These are phyloP conservation scores for Sandelia bainsii DNA, from an alignment of 2,797 vertebrate genomes.

Conservation along the genomic window DNA sequence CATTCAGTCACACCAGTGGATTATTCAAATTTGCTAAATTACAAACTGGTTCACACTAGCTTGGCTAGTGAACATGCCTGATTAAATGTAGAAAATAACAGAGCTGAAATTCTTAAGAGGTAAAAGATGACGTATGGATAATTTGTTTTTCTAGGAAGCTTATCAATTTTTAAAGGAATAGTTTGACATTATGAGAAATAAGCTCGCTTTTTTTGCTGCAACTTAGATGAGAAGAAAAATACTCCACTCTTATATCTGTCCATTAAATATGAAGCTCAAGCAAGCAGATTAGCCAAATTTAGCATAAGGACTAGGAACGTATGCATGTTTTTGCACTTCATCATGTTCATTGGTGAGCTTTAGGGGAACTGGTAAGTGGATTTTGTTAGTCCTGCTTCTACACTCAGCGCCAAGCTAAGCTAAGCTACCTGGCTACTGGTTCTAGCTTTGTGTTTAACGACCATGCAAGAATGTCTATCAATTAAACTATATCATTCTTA, in stretches of 20 bases:
- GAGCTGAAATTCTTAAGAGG: not conserved
- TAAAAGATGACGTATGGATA: not conserved
- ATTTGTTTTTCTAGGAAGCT: not conserved
- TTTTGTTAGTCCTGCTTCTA: too few species aligned
- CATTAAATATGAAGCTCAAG: too few species aligned
- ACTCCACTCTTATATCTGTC: not conserved
- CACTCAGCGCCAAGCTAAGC: too few species aligned
- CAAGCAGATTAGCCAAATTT: too few species aligned
- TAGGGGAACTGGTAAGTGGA: too few species aligned
- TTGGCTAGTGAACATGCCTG: not conserved
- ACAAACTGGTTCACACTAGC: conserved; percentile 13
- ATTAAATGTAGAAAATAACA: not conserved
- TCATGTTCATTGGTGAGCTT: not conserved
- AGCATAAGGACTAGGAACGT: too few species aligned
- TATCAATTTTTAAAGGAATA: not conserved
- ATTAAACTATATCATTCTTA: too few species aligned
- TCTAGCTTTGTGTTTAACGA: not conserved
- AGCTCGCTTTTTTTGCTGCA: not conserved
- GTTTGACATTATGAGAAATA: not conserved
- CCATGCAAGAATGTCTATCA: not conserved
- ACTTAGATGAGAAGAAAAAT: not conserved
- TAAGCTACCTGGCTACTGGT: not conserved
- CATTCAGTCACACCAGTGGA: conserved; percentile 17
- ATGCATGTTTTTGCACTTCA: too few species aligned
- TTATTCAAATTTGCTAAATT: conserved; percentile 18